phyloP scores from a whole-genome alignment of 1,140 invertebrate genomes.

The Harpegnathos saltator region DNA sequence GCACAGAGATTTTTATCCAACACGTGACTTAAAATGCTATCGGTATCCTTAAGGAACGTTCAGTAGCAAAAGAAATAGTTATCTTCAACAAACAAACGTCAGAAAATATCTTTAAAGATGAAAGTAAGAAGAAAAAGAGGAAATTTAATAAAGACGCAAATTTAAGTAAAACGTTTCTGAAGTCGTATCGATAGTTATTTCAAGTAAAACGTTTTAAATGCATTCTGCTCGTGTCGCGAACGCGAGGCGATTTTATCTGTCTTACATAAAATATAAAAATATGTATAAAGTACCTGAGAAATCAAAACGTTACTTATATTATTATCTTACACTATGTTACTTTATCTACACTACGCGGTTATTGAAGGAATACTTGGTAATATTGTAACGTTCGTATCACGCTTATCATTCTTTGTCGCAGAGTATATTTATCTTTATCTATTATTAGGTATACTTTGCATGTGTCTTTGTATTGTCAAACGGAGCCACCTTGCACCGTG shows the following conservation, averaged over 20 bases:
- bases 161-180: background rate
- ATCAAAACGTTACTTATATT: constrained; percentile 78
- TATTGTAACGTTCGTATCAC: constrained; percentile 66
- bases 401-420: constrained; percentile 63
- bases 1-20: background rate
- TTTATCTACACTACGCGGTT: constrained; percentile 27
- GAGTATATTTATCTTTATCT: constrained; percentile 68
- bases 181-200: constrained; percentile 26
- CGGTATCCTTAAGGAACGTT: background rate
- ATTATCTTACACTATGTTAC: constrained; percentile 16
- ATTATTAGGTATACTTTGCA: constrained; percentile 73
- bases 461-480: constrained; percentile 70
- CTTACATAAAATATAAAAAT: constrained; percentile 82
- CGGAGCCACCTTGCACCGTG: background rate
- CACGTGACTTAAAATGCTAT: constrained; percentile 39
- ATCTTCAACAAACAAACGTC: background rate
- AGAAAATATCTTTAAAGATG: background rate
- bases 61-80: background rate
- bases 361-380: constrained; percentile 39
- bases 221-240: constrained; percentile 16
- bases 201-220: constrained; percentile 16
- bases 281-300: constrained; percentile 85
- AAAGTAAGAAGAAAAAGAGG: background rate
- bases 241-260: constrained; percentile 70
- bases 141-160: constrained; percentile 4